phyloP scores from a whole-genome alignment of 1,140 invertebrate genomes.

The Drosophila pruinosa region DNA sequence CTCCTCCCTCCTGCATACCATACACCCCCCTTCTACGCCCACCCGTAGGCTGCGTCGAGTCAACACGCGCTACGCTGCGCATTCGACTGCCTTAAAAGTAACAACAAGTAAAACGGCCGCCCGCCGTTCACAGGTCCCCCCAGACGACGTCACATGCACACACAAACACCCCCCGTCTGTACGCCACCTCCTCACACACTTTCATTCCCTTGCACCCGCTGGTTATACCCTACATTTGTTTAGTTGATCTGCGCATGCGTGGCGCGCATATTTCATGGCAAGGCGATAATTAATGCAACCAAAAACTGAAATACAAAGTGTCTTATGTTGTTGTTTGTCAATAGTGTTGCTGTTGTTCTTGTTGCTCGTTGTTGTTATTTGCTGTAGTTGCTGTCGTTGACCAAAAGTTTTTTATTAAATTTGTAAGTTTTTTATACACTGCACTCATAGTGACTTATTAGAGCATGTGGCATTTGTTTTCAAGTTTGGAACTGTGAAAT shows the following conservation, averaged over 20 bases:
- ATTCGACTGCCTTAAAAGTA: constrained; percentile 39
- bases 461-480: neutral
- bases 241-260: constrained; percentile 65
- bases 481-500: neutral
- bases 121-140: constrained; percentile 7
- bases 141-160: constrained; percentile 9
- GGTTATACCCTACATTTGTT: neutral
- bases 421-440: constrained; percentile 60
- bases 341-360: constrained; percentile 24
- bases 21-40: neutral
- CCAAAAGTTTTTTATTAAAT: constrained; percentile 70
- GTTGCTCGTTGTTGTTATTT: constrained; percentile 15
- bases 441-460: constrained; percentile 11
- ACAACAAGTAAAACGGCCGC: constrained; percentile 26
- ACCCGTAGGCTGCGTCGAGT: neutral
- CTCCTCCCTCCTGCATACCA: neutral
- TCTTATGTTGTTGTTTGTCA: constrained; percentile 31
- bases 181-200: neutral
- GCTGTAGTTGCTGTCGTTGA: constrained; percentile 26
- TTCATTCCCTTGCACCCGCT: neutral
- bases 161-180: neutral
- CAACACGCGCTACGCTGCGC: constrained; percentile 37
- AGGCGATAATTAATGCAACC: constrained; percentile 80
- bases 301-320: constrained; percentile 50
- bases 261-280: constrained; percentile 79